Evolutionary conservation across 2,888 invertebrate genomes (phyloP), one percentile per base, ranked within the genome.

Genomic region (Sinelater perroti): DNA sequence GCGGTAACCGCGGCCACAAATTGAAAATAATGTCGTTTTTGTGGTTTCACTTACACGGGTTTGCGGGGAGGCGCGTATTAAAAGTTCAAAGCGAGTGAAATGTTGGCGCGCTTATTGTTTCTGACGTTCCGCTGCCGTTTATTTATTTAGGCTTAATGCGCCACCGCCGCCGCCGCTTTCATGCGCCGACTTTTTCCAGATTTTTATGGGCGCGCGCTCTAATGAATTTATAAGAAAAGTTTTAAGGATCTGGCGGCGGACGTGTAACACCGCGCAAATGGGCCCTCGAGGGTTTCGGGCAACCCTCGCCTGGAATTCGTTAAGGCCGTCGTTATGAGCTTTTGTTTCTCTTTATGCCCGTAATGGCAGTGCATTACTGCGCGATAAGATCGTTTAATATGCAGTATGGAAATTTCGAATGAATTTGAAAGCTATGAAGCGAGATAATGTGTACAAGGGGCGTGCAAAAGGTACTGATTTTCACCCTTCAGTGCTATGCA

Each of bases 11-110:
- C 67, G 53, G 56, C 72, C 72, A 64, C 72, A 73, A 72, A 73
- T 73, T 73, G 72, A 73, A 73, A 74, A 70, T 74, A 72, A 74
- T 72, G 73, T 64, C 69, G 67, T 67, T 69, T 67, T 65, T 66
- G 67, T 57, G 69, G 67, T 69, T 66, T 66, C 60, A 63, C 67
- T 66, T 62, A 64, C 58, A 46, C 49, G 50, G 44, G 50, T 53
- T 61, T 54, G 40, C 47, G 59, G 50, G 38, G 52, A 61, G 61
- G 56, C 50, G 60, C 53, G 58, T 60, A 65, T 68, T 67, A 64
- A 67, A 62, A 64, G 67, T 70, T 65, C 66, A 66, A 68, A 68
- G 65, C 63, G 58, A 63, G 67, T 68, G 67, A 69, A 70, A 67
- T 66, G 68, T 67, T 42, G 67, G 56, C 56, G 54, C 64, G 70